Conservation (phyloP, 2,797 vertebrate species). For the Choloepus didactylus region DNA sequence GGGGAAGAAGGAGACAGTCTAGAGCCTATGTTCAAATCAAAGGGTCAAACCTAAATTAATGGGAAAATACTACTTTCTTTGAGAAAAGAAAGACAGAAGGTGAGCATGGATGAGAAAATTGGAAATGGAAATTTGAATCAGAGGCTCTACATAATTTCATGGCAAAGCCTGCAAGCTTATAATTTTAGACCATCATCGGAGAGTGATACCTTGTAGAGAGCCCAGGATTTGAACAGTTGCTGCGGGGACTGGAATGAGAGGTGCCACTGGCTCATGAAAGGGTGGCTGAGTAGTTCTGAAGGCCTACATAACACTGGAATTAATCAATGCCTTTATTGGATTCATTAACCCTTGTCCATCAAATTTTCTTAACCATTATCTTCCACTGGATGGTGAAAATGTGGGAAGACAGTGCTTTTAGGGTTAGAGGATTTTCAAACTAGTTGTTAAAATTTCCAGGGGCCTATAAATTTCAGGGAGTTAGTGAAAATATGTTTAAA, state of each 20-base stretch:
- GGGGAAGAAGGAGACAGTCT: neutral
- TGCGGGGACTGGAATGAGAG: neutral
- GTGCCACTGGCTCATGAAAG: neutral
- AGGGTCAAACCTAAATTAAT: neutral
- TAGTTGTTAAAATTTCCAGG: neutral
- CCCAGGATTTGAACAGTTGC: neutral
- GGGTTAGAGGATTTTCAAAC: neutral
- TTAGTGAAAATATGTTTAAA: constrained; percentile 7
- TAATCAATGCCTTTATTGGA: neutral
- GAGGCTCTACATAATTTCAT: neutral
- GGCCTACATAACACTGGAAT: neutral
- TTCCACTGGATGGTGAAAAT: neutral
- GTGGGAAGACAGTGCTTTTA: neutral
- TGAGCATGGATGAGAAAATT: neutral
- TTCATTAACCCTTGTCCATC: neutral
- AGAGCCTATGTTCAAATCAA: neutral
- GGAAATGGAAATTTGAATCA: too few relatives aligned
- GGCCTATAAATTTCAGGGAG: neutral
- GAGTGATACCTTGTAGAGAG: neutral
- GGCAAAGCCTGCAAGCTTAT: neutral
- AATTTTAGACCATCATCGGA: neutral
- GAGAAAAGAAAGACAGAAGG: neutral
- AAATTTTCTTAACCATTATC: neutral
- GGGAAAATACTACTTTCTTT: neutral
- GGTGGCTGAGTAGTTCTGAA: neutral